Percentiles rank a stretch among this genome's conserved stretches.
Conservation (phyloP, 2,888 invertebrate species). For the Conomelus anceps region DNA sequence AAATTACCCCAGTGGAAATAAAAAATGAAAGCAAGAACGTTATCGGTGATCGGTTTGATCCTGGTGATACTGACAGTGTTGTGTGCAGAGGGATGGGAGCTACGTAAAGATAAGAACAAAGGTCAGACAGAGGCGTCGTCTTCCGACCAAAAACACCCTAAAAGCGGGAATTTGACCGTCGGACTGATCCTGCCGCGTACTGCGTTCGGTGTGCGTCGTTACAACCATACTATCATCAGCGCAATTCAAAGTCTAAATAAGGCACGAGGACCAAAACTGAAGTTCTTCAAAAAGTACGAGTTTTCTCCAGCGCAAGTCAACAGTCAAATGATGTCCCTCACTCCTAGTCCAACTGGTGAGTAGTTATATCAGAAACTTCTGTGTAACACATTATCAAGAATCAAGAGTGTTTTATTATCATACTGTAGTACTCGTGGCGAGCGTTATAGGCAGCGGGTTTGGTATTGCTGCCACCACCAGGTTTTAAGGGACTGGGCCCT, state of each 20-base stretch:
- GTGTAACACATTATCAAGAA: neutral
- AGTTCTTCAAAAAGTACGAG: conserved; percentile 56
- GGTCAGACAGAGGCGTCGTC: neutral
- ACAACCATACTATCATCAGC: conserved; percentile 56
- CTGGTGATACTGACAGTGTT: conserved; percentile 16
- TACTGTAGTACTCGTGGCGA: too few relatives aligned
- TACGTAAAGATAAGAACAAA: neutral
- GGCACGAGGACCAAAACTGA: conserved; percentile 47
- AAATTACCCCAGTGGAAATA: neutral
- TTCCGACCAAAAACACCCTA: neutral
- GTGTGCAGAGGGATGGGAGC: conserved; percentile 18
- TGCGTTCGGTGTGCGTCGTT: conserved; percentile 64
- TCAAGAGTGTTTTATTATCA: neutral
- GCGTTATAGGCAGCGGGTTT: too few relatives aligned
- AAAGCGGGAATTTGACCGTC: conserved; percentile 44
- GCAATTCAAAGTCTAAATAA: conserved; percentile 54
- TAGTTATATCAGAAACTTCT: too few relatives aligned
- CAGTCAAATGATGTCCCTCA: conserved; percentile 60
- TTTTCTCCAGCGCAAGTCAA: conserved; percentile 57
- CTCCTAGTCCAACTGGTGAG: conserved; percentile 66
- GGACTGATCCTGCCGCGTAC: conserved; percentile 72
- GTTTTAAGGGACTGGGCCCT: too few relatives aligned
- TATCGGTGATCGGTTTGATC: neutral
- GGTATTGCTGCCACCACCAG: too few relatives aligned
- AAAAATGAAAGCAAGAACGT: neutral